Evolutionary conservation across 2,113 vertebrate species (phyloP), one percentile per base, ranked within the genome.

Genomic region (Tiliqua scincoides): DNA sequence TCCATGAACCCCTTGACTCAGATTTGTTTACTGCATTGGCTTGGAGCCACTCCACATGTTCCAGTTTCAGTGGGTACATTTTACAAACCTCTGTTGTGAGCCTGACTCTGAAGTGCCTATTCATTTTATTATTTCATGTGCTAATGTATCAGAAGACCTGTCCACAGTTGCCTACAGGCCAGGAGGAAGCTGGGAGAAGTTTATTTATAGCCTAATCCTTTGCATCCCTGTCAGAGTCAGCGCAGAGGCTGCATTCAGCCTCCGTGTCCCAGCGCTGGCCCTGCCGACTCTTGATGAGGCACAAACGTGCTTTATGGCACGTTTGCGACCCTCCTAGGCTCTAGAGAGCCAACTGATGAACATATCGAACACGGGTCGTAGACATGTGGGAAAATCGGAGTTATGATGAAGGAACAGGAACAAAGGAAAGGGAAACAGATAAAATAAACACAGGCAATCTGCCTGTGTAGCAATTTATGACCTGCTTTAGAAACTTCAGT

Each of bases 401-500:
- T 85, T 91, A 83, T 88, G 87, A 48, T 52, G 43, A 54, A 80
- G 35, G 77, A 14, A 79, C 37, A 72, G 23, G 43, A 86, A 23
- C n/a, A 81, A 68, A 80, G 79, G 72, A 88, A n/a, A 93, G 85
- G 82, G 30, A 21, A 25, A 86, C 21, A 89, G 63, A 7, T 43
- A 77, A 90, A 91, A 76, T 76, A 90, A 92, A 91, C 87, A 74
- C 61, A 89, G 79, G 61, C 75, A 84, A 76, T 85, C 93, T 71
- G 74, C 62, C 67, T 93, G 21, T 90, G 59, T 70, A 72, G 21
- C 37, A 89, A 79, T 91, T 95, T 91, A 89, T 87, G 90, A 92
- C 90, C 94, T 90, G 91, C 85, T 35, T 54, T 94, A 93, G 86
- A 92, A 94, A 90, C 92, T 76, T 90, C 80, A 71, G 70, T 92